Evolutionary conservation across 2,113 vertebrate species (phyloP).

Genomic region (Madoqua kirkii): DNA sequence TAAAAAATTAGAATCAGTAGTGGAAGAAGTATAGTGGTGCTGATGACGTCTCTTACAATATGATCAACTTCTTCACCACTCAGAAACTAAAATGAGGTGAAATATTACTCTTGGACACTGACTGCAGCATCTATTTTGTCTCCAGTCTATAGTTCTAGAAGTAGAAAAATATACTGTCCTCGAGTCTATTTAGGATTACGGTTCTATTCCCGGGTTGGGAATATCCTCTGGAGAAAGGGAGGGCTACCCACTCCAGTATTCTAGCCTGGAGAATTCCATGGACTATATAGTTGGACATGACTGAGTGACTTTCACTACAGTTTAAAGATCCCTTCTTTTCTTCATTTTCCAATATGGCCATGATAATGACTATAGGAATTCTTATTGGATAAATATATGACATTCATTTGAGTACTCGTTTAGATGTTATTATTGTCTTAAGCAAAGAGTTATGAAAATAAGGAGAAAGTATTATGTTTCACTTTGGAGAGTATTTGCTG

Average conservation of each 20-base stretch:
- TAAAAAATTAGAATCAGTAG: not conserved
- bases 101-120: not conserved
- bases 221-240: not conserved
- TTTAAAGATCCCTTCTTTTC: not conserved
- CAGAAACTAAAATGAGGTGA: not conserved
- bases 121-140: not conserved
- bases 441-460: not conserved
- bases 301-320: not conserved
- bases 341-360: not conserved
- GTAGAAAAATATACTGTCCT: not conserved
- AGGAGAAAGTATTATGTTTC: not conserved
- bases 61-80: not conserved
- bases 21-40: not conserved
- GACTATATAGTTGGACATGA: not conserved
- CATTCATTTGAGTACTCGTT: not conserved
- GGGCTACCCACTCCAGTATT: not conserved
- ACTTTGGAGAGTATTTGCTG: slow-evolving; percentile 9
- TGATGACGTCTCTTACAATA: not conserved
- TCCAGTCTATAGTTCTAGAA: not conserved
- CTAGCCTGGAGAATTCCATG: not conserved
- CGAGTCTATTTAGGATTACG: not conserved
- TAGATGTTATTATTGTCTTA: not conserved
- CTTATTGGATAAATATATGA: not conserved
- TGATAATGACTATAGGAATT: not conserved
- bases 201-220: not conserved